phyloP scores from a whole-genome alignment of 2,888 invertebrate genomes.

The Ganaspis brasiliensis region DNA sequence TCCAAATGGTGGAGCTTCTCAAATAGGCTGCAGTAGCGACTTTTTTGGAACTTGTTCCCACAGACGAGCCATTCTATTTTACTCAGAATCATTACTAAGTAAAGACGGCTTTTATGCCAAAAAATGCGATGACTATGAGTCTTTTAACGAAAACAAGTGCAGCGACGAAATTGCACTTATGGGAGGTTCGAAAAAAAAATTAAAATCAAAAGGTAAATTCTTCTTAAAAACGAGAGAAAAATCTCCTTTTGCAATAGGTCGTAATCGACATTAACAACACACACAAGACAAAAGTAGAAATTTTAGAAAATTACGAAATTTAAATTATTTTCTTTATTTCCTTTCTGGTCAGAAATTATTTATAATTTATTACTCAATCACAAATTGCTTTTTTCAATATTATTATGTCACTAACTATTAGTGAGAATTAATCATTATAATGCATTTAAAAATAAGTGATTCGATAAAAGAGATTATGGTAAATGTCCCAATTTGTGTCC shows the following conservation, averaged over 20 bases:
- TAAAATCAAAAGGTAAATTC: constrained; percentile 43
- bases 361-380: no score
- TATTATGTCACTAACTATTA: constrained; percentile 4
- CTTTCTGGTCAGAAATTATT: not conserved
- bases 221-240: constrained; percentile 46
- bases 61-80: constrained; percentile 58
- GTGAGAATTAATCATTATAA: not conserved
- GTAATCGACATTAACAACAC: not conserved
- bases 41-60: constrained; percentile 57
- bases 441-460: constrained; percentile 3
- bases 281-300: no score
- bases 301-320: no score
- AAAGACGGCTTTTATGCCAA: constrained; percentile 57
- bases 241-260: constrained; percentile 48
- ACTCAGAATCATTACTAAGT: constrained; percentile 59
- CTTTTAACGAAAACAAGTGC: constrained; percentile 43
- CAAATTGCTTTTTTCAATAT: not conserved
- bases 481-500: no score
- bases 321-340: not conserved
- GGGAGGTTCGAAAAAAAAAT: constrained; percentile 35
- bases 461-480: constrained; percentile 6
- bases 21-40: constrained; percentile 58
- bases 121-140: constrained; percentile 54
- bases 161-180: constrained; percentile 40
- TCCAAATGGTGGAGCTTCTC: constrained; percentile 61